These are phyloP conservation scores for Balanococcus diminutus DNA, from an alignment of 2,888 invertebrate genomes.

Conservation along the genomic window DNA sequence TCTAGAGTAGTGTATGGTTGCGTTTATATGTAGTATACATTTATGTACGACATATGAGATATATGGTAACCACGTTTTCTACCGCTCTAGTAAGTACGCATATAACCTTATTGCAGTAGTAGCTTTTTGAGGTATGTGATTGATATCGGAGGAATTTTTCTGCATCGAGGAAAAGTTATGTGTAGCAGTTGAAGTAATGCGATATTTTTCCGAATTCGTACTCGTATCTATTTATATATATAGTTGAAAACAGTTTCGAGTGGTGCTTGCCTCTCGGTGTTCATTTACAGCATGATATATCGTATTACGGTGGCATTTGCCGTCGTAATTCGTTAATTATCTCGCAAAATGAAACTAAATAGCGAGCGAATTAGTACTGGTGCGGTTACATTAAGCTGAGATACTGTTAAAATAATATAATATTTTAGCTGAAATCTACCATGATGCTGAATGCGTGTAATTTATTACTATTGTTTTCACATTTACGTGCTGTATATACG, in stretches of 20 bases:
- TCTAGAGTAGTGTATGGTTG: background rate
- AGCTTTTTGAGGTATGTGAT: background rate
- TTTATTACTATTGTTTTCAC: conserved; percentile 20
- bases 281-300: background rate
- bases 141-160: background rate
- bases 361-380: conserved; percentile 9
- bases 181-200: background rate
- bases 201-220: background rate
- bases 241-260: background rate
- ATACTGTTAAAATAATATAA: background rate
- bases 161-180: background rate
- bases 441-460: background rate
- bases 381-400: conserved; percentile 15
- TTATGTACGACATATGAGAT: background rate
- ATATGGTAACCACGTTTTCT: background rate
- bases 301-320: background rate
- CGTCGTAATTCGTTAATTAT: conserved; percentile 28
- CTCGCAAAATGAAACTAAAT: background rate
- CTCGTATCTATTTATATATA: too few relatives aligned
- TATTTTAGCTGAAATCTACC: conserved; percentile 7
- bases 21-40: background rate
- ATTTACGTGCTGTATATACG: background rate
- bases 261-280: background rate
- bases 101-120: background rate
- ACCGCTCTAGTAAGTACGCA: too few relatives aligned